Evolutionary conservation across 2,797 vertebrate genomes (phyloP).

Genomic region (Paramormyrops hopkinsi): DNA sequence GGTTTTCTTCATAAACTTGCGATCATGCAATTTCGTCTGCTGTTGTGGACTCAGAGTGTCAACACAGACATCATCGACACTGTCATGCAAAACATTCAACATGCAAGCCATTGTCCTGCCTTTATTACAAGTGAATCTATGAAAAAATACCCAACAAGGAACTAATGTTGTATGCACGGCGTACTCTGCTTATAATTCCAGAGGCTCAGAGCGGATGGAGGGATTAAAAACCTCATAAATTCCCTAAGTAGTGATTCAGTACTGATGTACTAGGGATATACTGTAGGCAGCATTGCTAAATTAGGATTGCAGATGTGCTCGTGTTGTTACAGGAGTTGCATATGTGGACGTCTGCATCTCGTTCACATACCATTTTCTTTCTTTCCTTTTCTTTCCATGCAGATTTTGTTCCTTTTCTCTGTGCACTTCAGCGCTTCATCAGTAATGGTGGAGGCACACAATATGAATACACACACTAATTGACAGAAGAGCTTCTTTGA

Average conservation of each 20-base stretch:
- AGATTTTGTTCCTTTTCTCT: constrained; percentile 18
- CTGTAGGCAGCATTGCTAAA: neutral
- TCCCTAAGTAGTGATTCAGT: neutral
- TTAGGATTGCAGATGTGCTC: neutral
- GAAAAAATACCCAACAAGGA: neutral
- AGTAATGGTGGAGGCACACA: neutral
- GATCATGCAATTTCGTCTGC: neutral
- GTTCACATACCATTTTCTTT: neutral
- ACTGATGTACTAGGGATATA: neutral
- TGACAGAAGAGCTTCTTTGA: neutral
- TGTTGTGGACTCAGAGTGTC: neutral
- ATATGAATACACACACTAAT: constrained; percentile 5
- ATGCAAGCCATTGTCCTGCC: neutral
- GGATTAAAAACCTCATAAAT: neutral
- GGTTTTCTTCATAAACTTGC: neutral
- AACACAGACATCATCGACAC: neutral
- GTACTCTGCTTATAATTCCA: neutral
- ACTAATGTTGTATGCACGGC: neutral
- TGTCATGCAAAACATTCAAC: neutral
- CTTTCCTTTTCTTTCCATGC: constrained; percentile 12
- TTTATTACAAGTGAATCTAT: neutral
- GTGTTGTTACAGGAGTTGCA: constrained; percentile 24
- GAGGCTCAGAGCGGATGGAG: neutral
- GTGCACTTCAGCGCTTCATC: constrained; percentile 13
- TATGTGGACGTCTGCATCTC: neutral